Base-by-base conservation (phyloP, 2,888 invertebrate genomes). In the Neoaliturus tenellus region DNA sequence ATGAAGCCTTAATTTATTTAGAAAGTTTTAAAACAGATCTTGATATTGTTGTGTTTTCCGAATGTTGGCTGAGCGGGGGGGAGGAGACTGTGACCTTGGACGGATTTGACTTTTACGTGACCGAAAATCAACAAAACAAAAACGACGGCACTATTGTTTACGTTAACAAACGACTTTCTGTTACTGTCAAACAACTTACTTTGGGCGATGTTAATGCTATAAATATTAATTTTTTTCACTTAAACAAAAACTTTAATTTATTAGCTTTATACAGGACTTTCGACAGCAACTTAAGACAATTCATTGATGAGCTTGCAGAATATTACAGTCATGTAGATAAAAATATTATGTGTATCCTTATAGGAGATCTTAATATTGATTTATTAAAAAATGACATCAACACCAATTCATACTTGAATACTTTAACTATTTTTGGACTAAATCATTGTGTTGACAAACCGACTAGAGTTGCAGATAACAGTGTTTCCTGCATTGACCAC, bases 1-100 rank as follows among this genome's bases (percentile, higher is more conserved):
- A n/a, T n/a, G n/a, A n/a, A n/a, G n/a, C n/a, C n/a, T n/a, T n/a
- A n/a, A n/a, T n/a, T n/a, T n/a, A n/a, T n/a, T n/a, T n/a, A n/a
- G n/a, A n/a, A n/a, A n/a, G n/a, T n/a, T n/a, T n/a, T n/a, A n/a
- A n/a, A n/a, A n/a, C n/a, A n/a, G n/a, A n/a, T n/a, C n/a, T 73
- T 35, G 73, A 73, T 73, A 35, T 73, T 3, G 39, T 73, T 41
- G 39, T 73, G 4, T 73, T 73, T 39, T 73, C 73, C n/a, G 39
- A 73, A 25, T 73, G 73, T n/a, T 73, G 73, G 73, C 39, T 73
- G 73, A 39, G n/a, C 2, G 51, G 51, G n/a, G 4, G 5, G 23
- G 51, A 23, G 23, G 51, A 14, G 73, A 39, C n/a, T 0, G 28
- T 33, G 33, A 44, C 0, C 10, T 23, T 51, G 10, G 20, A 23